Evolutionary conservation across 2,797 vertebrate species (phyloP).

Genomic region (Chaetodon trifasciatus): DNA sequence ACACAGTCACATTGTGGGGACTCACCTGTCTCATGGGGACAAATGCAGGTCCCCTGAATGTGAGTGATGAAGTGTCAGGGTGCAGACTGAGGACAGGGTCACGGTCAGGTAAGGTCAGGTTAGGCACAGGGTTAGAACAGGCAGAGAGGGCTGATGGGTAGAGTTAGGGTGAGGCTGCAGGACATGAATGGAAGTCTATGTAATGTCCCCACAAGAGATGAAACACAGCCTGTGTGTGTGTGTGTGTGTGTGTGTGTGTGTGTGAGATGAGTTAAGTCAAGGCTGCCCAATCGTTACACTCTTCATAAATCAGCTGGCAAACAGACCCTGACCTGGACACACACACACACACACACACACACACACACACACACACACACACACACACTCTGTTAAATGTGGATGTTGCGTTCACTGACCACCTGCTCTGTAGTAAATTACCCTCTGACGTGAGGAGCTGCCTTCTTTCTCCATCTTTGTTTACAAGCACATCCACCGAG

Average conservation of each 20-base stretch:
- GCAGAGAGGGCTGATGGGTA: too few relatives aligned
- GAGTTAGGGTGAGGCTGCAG: too few relatives aligned
- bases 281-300: conserved; percentile 67
- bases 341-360: conserved; percentile 29
- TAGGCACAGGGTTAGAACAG: too few relatives aligned
- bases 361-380: conserved; percentile 2
- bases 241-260: conserved; percentile 36
- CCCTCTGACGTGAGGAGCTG: background rate
- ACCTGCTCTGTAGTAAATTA: conserved; percentile 34
- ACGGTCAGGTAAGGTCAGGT: too few relatives aligned
- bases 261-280: conserved; percentile 55
- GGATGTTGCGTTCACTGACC: conserved; percentile 59
- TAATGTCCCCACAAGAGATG: too few relatives aligned
- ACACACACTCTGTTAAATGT: conserved; percentile 20
- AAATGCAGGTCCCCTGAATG: too few relatives aligned
- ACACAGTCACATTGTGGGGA: too few relatives aligned
- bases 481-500: background rate
- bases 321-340: conserved; percentile 46
- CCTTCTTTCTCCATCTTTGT: conserved; percentile 5
- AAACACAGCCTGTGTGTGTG: conserved; percentile 27
- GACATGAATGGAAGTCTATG: too few relatives aligned
- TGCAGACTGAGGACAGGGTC: too few relatives aligned
- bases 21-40: too few relatives aligned
- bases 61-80: too few relatives aligned
- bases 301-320: conserved; percentile 74